These are phyloP conservation scores for Pandemis cinnamomeana DNA, from an alignment of 2,888 invertebrate species.

Conservation along the genomic window DNA sequence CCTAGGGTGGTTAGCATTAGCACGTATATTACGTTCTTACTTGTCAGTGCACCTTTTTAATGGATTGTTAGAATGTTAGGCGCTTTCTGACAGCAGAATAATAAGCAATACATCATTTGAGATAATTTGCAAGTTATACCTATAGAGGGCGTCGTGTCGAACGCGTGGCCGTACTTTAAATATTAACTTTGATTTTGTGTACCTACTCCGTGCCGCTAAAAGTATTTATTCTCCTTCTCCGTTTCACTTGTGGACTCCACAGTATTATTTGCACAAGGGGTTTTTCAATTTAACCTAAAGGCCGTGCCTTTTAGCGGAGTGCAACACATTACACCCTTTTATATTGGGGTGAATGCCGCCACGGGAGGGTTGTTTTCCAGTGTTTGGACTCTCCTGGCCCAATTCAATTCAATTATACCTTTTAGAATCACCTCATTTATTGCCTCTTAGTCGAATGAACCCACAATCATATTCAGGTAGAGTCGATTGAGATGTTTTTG, in stretches of 20 bases:
- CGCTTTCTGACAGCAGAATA: neutral
- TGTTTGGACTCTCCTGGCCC: slow-evolving; percentile 21
- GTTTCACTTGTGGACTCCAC: neutral
- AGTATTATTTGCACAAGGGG: slow-evolving; percentile 12
- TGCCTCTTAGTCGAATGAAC: slow-evolving; percentile 1
- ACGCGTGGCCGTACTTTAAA: too few relatives aligned
- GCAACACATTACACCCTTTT: slow-evolving; percentile 35
- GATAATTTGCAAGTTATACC: too few relatives aligned
- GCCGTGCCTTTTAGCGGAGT: slow-evolving; percentile 17
- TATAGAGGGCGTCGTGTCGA: too few relatives aligned
- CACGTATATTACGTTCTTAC: too few relatives aligned
- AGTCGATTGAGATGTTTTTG: neutral
- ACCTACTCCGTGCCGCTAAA: too few relatives aligned
- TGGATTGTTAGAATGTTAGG: neutral
- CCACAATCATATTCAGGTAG: neutral
- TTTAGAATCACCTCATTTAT: slow-evolving; percentile 21
- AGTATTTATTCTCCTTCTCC: neutral
- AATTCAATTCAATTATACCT: slow-evolving; percentile 14
- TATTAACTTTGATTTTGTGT: too few relatives aligned
- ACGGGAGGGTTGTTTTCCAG: slow-evolving; percentile 27
- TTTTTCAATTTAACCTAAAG: slow-evolving; percentile 33
- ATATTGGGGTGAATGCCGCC: slow-evolving; percentile 17
- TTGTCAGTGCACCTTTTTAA: too few relatives aligned
- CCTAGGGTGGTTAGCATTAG: too few relatives aligned
- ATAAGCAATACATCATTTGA: too few relatives aligned